Percentiles rank a stretch among this genome's conserved stretches.
These are phyloP conservation scores for Columbina picui DNA, from an alignment of 2,113 vertebrate species.

Conservation along the genomic window DNA sequence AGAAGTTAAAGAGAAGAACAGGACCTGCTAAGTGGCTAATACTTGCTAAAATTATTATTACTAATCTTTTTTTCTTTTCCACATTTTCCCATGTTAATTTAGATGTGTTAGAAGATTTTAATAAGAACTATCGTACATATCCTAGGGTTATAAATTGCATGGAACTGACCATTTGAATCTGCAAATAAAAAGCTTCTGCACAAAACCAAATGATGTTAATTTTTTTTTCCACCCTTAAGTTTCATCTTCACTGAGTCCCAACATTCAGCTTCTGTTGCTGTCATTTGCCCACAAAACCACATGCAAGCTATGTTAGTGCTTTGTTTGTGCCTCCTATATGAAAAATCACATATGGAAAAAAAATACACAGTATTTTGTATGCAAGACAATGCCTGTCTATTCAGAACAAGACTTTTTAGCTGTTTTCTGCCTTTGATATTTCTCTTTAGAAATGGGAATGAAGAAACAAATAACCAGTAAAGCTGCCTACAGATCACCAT, in stretches of 20 bases:
- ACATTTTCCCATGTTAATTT: background rate
- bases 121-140: background rate
- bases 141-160: background rate
- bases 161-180: background rate
- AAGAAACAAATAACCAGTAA: background rate
- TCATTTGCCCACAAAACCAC: background rate
- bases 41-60: background rate
- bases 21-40: background rate
- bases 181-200: background rate
- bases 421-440: background rate
- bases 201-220: background rate
- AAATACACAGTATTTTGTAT: background rate
- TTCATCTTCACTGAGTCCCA: background rate
- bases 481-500: background rate
- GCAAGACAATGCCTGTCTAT: background rate
- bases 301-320: background rate
- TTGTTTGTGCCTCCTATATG: background rate
- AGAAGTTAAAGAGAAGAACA: background rate
- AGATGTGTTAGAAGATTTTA: background rate
- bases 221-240: background rate
- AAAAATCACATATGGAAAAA: background rate
- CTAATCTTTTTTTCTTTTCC: too few species aligned
- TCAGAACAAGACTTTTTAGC: background rate
- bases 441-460: background rate
- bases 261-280: background rate